These are phyloP conservation scores for Mallotus villosus DNA, from an alignment of 2,797 vertebrate genomes.

Conservation along the genomic window DNA sequence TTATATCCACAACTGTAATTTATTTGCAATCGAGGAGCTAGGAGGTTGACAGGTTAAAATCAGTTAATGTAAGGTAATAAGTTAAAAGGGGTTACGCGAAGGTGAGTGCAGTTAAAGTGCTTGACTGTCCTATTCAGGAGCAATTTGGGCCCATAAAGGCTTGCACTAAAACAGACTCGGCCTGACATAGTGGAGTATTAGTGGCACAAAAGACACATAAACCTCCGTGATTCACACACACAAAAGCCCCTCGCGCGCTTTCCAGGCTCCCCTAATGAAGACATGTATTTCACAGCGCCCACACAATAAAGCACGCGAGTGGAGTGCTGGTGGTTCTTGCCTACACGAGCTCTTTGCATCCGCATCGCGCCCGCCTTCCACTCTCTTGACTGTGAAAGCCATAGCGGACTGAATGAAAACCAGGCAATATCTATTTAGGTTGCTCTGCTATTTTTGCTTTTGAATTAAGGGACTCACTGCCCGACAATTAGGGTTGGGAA, in stretches of 20 bases:
- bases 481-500: slow-evolving; percentile 45
- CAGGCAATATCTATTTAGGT: slow-evolving; percentile 35
- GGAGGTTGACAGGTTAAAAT: slow-evolving; percentile 64
- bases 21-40: slow-evolving; percentile 56
- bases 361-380: slow-evolving; percentile 47
- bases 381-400: slow-evolving; percentile 59
- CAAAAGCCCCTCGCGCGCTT: slow-evolving; percentile 67
- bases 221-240: slow-evolving; percentile 72
- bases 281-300: slow-evolving; percentile 62
- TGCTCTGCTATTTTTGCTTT: slow-evolving; percentile 40
- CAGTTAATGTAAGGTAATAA: slow-evolving; percentile 77
- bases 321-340: slow-evolving; percentile 34
- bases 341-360: slow-evolving; percentile 56
- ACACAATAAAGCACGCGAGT: slow-evolving; percentile 57
- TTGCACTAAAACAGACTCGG: slow-evolving; percentile 67
- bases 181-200: slow-evolving; percentile 68
- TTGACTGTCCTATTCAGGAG: slow-evolving; percentile 73
- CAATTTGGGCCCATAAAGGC: slow-evolving; percentile 75
- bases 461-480: slow-evolving; percentile 53
- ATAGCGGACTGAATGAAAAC: slow-evolving; percentile 22
- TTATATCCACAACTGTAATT: slow-evolving; percentile 35
- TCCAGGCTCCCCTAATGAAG: slow-evolving; percentile 75
- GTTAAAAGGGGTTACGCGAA: slow-evolving; percentile 79
- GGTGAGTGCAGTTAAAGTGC: slow-evolving; percentile 80
- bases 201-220: slow-evolving; percentile 73